These are phyloP conservation scores for Apeltes quadracus DNA, from an alignment of 2,113 vertebrate genomes.

Conservation along the genomic window DNA sequence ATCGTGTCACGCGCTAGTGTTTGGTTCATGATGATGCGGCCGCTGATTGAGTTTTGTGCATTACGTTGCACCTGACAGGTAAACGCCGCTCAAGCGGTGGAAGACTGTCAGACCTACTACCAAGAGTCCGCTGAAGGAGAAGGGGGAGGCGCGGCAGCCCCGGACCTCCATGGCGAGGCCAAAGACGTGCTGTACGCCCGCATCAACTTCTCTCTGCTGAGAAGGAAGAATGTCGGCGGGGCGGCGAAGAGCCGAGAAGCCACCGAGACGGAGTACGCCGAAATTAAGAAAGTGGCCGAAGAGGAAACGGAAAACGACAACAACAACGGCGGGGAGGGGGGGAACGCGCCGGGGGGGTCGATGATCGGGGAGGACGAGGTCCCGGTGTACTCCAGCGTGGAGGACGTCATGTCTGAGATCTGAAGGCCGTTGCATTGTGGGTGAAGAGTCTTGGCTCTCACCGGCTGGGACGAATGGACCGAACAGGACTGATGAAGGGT, in stretches of 20 bases:
- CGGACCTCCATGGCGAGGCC: background rate
- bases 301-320: background rate
- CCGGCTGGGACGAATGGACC: background rate
- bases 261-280: constrained; percentile 65
- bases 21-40: background rate
- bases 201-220: constrained; percentile 69
- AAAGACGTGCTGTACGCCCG: constrained; percentile 68
- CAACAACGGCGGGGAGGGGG: background rate
- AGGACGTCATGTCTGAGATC: constrained; percentile 27
- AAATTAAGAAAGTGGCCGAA: constrained; percentile 55
- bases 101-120: constrained; percentile 27
- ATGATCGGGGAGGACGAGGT: background rate
- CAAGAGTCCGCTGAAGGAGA: background rate
- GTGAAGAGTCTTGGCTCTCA: background rate
- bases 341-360: background rate
- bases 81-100: constrained; percentile 3
- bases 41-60: background rate
- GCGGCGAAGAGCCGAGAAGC: background rate
- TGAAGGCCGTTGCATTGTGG: constrained; percentile 3
- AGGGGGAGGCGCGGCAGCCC: background rate
- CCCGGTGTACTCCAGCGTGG: constrained; percentile 52
- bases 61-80: constrained; percentile 24
- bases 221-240: constrained; percentile 22
- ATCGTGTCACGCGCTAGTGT: background rate
- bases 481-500: background rate